Conservation (phyloP, 2,888 invertebrate species). For the Tiliacea citrago region DNA sequence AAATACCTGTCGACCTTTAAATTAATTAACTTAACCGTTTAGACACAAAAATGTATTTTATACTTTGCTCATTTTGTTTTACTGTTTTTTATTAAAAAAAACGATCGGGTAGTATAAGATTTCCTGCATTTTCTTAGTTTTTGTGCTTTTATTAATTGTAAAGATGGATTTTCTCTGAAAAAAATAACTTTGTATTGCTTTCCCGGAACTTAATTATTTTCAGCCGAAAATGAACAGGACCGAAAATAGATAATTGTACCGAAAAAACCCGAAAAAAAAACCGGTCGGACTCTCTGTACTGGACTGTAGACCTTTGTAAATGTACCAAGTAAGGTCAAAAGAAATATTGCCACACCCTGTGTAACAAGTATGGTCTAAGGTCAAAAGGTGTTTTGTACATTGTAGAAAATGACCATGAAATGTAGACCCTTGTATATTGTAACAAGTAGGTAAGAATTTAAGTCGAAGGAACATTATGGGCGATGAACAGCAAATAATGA, state of each 20-base stretch:
- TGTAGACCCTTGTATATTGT: neutral
- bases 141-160: neutral
- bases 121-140: neutral
- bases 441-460: neutral
- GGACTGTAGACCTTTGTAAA: neutral
- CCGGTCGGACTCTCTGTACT: neutral
- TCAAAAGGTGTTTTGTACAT: neutral
- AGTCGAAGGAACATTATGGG: neutral
- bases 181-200: neutral
- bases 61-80: neutral
- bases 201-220: neutral
- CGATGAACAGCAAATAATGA: neutral
- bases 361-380: neutral
- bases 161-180: neutral
- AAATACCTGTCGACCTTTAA: neutral
- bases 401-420: neutral
- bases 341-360: neutral
- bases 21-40: neutral
- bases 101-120: neutral
- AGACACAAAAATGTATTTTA: neutral
- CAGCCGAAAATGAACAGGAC: neutral
- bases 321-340: neutral
- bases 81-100: neutral
- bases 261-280: neutral
- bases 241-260: neutral